Evolutionary conservation across 2,888 invertebrate genomes (phyloP), one percentile per base, ranked within the genome.

Genomic region (Phaedon cochleariae): DNA sequence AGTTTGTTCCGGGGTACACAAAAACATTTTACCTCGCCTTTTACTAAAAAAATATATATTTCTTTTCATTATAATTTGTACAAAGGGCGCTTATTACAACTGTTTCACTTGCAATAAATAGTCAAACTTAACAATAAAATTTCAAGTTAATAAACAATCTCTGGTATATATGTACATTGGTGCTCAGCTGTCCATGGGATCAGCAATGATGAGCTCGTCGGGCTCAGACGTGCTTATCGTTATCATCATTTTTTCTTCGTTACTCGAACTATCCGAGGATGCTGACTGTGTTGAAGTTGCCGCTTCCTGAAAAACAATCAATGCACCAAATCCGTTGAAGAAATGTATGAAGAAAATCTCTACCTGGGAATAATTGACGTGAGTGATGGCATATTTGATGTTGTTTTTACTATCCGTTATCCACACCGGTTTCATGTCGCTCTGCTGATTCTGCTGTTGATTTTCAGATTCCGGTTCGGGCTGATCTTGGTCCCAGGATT

Each of bases 231-330:
- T 87, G 72, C 89, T 90, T 55, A 91, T 89, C 5, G 90, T 90
- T 5, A 92, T 87, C 86, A 92, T 91, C 88, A 92, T 92, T 80
- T 92, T 92, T 73, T 91, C 91, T 73, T 92, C 91, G 72, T 88
- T 89, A 70, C 91, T 91, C 12, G 84, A 84, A 65, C 90, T 91
- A 74, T 91, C 92, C 0, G 91, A 90, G 2, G 88, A 87, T 80
- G 89, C 89, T 0, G 89, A 89, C 76, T 91, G 91, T 1, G 91
- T 91, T n/a, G 91, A 90, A 59, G 91, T 90, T 48, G 91, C 90
- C 54, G 89, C 88, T 81, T 90, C 90, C 90, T 90, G 80, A 45
- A 84, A 82, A 59, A 67, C 76, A 63, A 62, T 62, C 62, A 58
- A 45, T 26, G n/a, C n/a, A n/a, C n/a, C n/a, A n/a, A n/a, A n/a